Evolutionary conservation across 2,888 invertebrate genomes (phyloP).

Genomic region (Dasysyrphus tricinctus): DNA sequence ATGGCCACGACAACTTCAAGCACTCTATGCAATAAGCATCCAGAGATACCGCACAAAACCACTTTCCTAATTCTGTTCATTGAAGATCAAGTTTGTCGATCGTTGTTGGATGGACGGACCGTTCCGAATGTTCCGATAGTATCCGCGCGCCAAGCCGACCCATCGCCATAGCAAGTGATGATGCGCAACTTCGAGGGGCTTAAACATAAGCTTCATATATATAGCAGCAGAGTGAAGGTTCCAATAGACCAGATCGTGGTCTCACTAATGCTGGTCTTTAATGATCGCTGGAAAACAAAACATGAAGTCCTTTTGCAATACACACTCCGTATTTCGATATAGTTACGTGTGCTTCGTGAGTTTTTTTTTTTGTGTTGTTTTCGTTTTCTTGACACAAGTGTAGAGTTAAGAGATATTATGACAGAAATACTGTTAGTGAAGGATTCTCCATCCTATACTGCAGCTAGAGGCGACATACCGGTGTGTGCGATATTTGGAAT

Average conservation of each 20-base stretch:
- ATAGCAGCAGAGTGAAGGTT: conserved; percentile 57
- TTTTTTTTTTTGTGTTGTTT: neutral
- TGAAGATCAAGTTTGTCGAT: conserved; percentile 73
- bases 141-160: neutral
- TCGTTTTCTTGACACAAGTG: conserved; percentile 57
- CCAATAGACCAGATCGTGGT: conserved; percentile 66
- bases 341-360: conserved; percentile 59
- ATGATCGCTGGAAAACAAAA: conserved; percentile 65
- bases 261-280: conserved; percentile 72
- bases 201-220: conserved; percentile 33
- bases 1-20: conserved; percentile 46
- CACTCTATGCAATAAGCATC: conserved; percentile 24
- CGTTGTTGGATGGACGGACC: conserved; percentile 51
- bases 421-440: conserved; percentile 49
- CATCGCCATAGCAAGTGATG: conserved; percentile 42
- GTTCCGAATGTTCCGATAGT: neutral
- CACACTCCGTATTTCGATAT: conserved; percentile 28
- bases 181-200: conserved; percentile 62
- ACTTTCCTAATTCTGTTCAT: conserved; percentile 73
- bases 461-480: neutral
- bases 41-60: conserved; percentile 45
- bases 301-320: conserved; percentile 71
- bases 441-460: conserved; percentile 14
- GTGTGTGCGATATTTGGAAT: conserved; percentile 37
- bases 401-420: conserved; percentile 47